phyloP scores from a whole-genome alignment of 2,888 invertebrate genomes.

The Sarcophaga subvicina region DNA sequence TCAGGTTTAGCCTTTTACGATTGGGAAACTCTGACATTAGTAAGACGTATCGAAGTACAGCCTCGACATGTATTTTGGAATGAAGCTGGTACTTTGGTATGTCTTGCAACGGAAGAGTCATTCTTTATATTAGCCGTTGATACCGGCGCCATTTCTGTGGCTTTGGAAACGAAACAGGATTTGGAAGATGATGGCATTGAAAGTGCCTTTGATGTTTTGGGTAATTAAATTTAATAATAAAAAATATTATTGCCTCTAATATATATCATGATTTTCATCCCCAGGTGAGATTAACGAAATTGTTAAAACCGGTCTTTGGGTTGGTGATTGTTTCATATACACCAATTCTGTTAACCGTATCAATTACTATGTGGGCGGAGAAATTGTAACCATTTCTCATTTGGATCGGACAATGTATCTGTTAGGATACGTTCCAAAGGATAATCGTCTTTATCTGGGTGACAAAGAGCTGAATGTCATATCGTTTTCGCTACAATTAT shows the following conservation, averaged over 20 bases:
- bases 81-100: slow-evolving; percentile 96
- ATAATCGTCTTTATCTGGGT: slow-evolving; percentile 97
- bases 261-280: slow-evolving; percentile 41
- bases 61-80: slow-evolving; percentile 97
- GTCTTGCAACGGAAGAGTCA: slow-evolving; percentile 96
- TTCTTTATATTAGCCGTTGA: slow-evolving; percentile 97
- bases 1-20: slow-evolving; percentile 98
- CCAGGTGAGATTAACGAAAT: slow-evolving; percentile 91
- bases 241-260: background rate
- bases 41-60: slow-evolving; percentile 98
- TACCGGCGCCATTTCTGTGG: slow-evolving; percentile 89
- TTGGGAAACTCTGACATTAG: slow-evolving; percentile 96
- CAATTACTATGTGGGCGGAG: slow-evolving; percentile 99
- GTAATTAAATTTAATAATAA: slow-evolving; percentile 69
- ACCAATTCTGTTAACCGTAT: slow-evolving; percentile 98
- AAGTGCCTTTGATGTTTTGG: slow-evolving; percentile 94
- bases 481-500: slow-evolving; percentile 95
- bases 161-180: slow-evolving; percentile 89
- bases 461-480: slow-evolving; percentile 99
- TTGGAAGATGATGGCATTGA: slow-evolving; percentile 96
- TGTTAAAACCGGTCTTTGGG: slow-evolving; percentile 97
- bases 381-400: slow-evolving; percentile 99
- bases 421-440: slow-evolving; percentile 96
- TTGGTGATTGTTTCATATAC: slow-evolving; percentile 99
- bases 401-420: slow-evolving; percentile 98